Evolutionary conservation across 2,888 invertebrate genomes (phyloP).

Genomic region (Isoperla grammatica): DNA sequence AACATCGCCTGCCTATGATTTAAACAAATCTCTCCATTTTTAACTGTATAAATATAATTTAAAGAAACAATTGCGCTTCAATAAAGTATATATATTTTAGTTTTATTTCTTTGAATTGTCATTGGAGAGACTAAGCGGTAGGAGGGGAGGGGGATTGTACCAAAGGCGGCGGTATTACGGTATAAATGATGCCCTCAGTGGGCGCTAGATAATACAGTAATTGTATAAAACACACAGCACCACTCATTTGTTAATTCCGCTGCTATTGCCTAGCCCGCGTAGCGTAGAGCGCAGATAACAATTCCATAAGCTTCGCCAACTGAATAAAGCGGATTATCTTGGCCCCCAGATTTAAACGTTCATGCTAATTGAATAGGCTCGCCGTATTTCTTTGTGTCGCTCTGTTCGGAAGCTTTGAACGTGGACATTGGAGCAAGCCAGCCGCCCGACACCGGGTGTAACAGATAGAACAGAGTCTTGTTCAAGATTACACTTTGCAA

Average conservation of each 20-base stretch:
- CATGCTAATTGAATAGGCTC: slow-evolving; percentile 32
- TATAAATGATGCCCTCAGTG: slow-evolving; percentile 23
- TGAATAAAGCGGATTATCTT: slow-evolving; percentile 30
- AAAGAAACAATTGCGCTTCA: not conserved
- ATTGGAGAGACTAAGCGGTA: not conserved
- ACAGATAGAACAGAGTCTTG: slow-evolving; percentile 8
- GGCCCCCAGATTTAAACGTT: slow-evolving; percentile 30
- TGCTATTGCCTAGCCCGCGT: slow-evolving; percentile 5
- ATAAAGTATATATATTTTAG: slow-evolving; percentile 9
- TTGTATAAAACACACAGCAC: slow-evolving; percentile 25
- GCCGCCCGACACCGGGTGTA: not conserved
- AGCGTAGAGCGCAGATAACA: slow-evolving; percentile 30
- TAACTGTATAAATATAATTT: no score
- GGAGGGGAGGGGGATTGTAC: slow-evolving; percentile 3
- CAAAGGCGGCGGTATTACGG: slow-evolving; percentile 13
- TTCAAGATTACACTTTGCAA: slow-evolving; percentile 20
- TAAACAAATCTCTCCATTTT: no score
- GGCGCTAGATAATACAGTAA: slow-evolving; percentile 20
- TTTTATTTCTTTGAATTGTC: not conserved
- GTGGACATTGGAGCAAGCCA: not conserved
- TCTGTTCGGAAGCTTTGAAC: not conserved
- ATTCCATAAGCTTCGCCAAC: slow-evolving; percentile 30
- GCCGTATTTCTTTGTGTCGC: slow-evolving; percentile 20
- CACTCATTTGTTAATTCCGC: slow-evolving; percentile 28
- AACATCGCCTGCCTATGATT: no score